These are phyloP conservation scores for Procapra przewalskii DNA, from an alignment of 2,113 vertebrate genomes.

Conservation along the genomic window DNA sequence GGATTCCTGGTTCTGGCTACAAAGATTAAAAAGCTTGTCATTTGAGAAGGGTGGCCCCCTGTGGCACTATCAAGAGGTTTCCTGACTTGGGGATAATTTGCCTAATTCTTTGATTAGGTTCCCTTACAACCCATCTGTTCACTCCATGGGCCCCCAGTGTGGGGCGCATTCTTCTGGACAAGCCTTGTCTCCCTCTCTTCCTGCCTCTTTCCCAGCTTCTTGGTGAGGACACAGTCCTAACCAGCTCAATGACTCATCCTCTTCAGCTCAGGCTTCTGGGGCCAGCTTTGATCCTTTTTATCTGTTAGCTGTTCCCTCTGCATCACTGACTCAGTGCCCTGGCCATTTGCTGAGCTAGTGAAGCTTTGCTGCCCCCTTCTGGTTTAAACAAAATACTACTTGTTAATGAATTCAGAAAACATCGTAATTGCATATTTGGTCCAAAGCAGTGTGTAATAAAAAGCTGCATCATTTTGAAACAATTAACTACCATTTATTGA, in stretches of 20 bases:
- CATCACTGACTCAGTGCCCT: background rate
- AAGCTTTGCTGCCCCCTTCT: slow-evolving; percentile 63
- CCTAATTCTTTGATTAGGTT: background rate
- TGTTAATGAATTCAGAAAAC: background rate
- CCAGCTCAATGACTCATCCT: background rate
- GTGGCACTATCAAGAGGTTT: background rate
- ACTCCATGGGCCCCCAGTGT: background rate
- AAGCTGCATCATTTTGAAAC: background rate
- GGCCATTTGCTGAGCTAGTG: background rate
- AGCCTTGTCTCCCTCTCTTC: background rate
- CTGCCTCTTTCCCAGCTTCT: background rate
- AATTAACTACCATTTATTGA: background rate
- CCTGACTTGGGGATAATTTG: background rate
- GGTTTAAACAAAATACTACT: slow-evolving; percentile 13
- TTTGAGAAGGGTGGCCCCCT: background rate
- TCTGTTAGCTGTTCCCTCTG: background rate
- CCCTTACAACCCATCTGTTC: background rate
- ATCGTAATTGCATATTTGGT: background rate
- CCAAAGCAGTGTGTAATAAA: background rate
- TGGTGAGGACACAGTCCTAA: background rate
- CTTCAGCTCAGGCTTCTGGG: background rate
- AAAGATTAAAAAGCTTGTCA: background rate
- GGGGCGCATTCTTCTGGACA: background rate
- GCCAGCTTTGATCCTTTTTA: background rate
- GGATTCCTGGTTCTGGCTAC: background rate